Conservation (phyloP, 2,797 vertebrate species). For the Bufotes viridis region DNA sequence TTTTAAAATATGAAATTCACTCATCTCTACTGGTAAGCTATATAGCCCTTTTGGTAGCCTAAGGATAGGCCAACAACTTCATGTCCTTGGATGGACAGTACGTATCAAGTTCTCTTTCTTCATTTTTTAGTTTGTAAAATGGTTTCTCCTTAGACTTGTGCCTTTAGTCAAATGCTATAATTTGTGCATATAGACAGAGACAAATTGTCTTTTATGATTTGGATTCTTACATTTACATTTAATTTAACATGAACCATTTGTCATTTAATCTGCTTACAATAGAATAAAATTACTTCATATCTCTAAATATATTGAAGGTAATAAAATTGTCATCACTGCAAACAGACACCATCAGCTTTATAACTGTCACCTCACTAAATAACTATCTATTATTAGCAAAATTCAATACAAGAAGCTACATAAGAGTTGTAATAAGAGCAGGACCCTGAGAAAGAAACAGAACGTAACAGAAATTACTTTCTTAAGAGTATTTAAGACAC, state of each 20-base stretch:
- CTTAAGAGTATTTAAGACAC: too few relatives aligned
- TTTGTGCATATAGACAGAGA: background rate
- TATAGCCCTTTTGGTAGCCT: too few relatives aligned
- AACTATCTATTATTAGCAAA: background rate
- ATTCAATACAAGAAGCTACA: background rate
- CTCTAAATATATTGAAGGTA: background rate
- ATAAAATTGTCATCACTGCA: constrained; percentile 14
- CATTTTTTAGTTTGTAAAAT: background rate
- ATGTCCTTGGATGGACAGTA: background rate
- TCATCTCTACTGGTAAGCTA: too few relatives aligned
- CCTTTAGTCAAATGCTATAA: background rate
- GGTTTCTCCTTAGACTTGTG: background rate
- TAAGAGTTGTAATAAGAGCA: background rate
- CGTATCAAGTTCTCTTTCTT: background rate
- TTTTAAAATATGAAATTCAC: too few relatives aligned
- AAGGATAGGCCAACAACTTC: background rate
- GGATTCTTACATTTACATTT: background rate
- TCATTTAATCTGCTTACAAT: constrained; percentile 10
- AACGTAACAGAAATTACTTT: background rate
- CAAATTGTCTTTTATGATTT: background rate
- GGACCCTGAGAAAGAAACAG: background rate
- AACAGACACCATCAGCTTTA: constrained; percentile 1
- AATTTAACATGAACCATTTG: background rate
- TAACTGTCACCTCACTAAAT: background rate
- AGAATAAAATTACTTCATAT: constrained; percentile 14